Percentiles rank a stretch among this genome's conserved stretches.
These are phyloP conservation scores for Nipponia nippon DNA, from an alignment of 2,113 vertebrate species.

Conservation along the genomic window DNA sequence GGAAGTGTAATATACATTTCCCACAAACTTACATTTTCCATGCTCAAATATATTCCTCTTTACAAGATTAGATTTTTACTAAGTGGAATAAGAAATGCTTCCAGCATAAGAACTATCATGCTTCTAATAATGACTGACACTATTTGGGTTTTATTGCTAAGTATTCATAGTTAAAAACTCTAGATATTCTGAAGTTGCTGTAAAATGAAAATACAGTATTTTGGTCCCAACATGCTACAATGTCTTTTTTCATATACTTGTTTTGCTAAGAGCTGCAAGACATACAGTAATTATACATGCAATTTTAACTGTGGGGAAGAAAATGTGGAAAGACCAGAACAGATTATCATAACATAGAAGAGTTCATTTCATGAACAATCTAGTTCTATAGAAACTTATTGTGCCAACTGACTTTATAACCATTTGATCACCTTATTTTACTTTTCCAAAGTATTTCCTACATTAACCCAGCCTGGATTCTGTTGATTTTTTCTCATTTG, in stretches of 20 bases:
- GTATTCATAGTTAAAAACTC: neutral
- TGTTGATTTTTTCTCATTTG: neutral
- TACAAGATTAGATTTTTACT: neutral
- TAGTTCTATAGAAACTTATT: neutral
- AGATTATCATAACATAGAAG: neutral
- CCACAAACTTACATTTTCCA: neutral
- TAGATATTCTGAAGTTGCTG: neutral
- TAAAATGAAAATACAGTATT: neutral
- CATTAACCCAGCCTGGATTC: neutral
- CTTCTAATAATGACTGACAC: neutral
- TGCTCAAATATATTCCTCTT: neutral
- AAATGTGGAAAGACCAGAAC: neutral
- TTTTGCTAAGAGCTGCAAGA: neutral
- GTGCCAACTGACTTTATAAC: neutral
- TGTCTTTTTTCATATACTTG: neutral
- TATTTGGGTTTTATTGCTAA: neutral
- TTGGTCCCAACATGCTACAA: neutral
- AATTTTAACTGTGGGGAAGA: neutral
- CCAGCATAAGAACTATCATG: neutral
- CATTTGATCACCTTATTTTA: neutral
- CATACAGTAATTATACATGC: neutral
- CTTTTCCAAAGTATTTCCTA: neutral
- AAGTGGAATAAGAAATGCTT: neutral
- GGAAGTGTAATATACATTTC: neutral
- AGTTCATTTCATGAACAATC: neutral